Percentiles rank a stretch among this genome's conserved stretches.
phyloP scores from a whole-genome alignment of 35 echinoderm and acorn worm genomes.

The Heliocidaris tuberculata region DNA sequence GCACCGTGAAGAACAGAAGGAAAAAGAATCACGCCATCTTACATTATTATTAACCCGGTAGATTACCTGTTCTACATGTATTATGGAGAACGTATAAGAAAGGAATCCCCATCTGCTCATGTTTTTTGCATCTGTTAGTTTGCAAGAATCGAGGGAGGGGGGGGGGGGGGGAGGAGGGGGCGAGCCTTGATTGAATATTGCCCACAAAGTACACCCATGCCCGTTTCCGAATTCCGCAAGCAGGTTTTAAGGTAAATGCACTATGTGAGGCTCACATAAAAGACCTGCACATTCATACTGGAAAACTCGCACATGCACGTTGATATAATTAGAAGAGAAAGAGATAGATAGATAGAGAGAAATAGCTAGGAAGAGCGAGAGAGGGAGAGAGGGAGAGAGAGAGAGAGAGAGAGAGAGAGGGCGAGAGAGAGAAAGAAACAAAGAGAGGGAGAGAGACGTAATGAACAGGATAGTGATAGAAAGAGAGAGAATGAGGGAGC shows the following conservation, averaged over 20 bases:
- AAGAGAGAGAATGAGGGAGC: not conserved
- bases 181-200: not conserved
- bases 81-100: not conserved
- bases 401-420: not conserved
- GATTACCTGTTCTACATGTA: not conserved
- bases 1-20: not conserved
- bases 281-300: not conserved
- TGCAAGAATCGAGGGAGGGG: not conserved
- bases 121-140: not conserved
- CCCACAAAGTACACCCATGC: not conserved
- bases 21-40: not conserved
- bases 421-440: not conserved
- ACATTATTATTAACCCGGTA: not conserved
- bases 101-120: not conserved
- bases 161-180: too few species aligned
- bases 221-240: not conserved
- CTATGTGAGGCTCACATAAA: not conserved
- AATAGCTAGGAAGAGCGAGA: not conserved
- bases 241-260: not conserved
- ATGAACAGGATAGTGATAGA: not conserved
- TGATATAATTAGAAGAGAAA: not conserved
- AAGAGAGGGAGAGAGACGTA: too few species aligned
- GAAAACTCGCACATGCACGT: not conserved
- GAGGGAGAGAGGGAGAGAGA: not conserved
- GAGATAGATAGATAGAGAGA: too few species aligned